Evolutionary conservation across 2,888 invertebrate genomes (phyloP).

Genomic region (Patella caerulea): DNA sequence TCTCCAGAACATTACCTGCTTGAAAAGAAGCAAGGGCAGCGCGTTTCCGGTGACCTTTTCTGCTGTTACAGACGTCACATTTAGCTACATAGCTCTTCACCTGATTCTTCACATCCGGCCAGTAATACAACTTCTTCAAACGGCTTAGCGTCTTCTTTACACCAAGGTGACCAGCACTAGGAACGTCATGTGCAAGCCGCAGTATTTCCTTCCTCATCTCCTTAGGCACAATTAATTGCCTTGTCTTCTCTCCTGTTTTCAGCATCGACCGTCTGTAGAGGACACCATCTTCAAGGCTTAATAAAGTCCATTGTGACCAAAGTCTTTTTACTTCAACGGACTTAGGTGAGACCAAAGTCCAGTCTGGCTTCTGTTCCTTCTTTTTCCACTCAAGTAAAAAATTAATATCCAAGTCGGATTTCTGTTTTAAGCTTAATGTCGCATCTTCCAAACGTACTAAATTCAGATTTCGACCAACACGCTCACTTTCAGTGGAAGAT

Average conservation of each 20-base stretch:
- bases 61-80: background rate
- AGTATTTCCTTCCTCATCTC: background rate
- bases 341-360: background rate
- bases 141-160: background rate
- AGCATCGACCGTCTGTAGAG: too few relatives aligned
- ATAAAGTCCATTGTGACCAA: background rate
- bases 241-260: too few relatives aligned
- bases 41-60: background rate
- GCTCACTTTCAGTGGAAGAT: background rate
- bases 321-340: background rate
- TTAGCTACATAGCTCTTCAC: background rate
- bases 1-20: slow-evolving; percentile 32
- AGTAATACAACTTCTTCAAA: background rate
- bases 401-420: too few relatives aligned
- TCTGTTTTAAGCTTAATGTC: background rate
- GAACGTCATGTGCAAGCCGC: background rate
- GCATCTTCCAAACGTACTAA: background rate
- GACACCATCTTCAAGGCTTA: too few relatives aligned
- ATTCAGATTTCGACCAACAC: background rate
- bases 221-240: too few relatives aligned
- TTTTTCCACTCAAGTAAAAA: too few relatives aligned
- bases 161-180: background rate
- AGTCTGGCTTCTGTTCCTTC: background rate
- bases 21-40: background rate
- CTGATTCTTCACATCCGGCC: background rate